Evolutionary conservation across 2,113 vertebrate species (phyloP).

Genomic region (Sakesphorus luctuosus): DNA sequence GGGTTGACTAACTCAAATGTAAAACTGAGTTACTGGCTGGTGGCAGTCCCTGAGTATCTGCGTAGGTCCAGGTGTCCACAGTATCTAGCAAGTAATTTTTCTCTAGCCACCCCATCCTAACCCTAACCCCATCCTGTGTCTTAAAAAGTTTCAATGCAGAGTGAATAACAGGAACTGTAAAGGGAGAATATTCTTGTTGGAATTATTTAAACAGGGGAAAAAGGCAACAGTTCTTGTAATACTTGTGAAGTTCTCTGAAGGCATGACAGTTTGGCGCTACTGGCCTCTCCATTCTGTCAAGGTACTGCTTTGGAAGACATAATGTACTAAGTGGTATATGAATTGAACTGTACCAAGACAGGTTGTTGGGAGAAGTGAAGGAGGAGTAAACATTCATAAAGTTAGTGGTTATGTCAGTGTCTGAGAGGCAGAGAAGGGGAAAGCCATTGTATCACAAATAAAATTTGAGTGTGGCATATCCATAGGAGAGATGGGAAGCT

Average conservation of each 20-base stretch:
- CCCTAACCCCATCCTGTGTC: not conserved
- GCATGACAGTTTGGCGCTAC: not conserved
- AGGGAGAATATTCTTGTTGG: not conserved
- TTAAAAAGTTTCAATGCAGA: not conserved
- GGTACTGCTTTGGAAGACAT: not conserved
- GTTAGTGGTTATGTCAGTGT: not conserved
- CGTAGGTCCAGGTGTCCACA: not conserved
- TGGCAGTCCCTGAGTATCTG: not conserved
- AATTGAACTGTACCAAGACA: not conserved
- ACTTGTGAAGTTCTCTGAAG: not conserved
- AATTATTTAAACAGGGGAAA: not conserved
- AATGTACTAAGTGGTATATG: not conserved
- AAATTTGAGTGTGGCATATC: not conserved
- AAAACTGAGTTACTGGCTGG: not conserved
- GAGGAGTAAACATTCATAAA: not conserved
- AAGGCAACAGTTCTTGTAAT: not conserved
- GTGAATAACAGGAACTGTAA: not conserved
- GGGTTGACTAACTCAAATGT: not conserved
- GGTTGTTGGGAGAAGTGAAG: not conserved
- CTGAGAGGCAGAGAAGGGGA: not conserved
- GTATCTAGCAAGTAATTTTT: not conserved
- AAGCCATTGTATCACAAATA: not conserved
- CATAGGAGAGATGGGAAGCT: not conserved
- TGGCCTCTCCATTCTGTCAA: not conserved
- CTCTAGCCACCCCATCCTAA: not conserved